Base-by-base conservation (phyloP, 1,140 invertebrate species). In the Belonocnema kinseyi region DNA sequence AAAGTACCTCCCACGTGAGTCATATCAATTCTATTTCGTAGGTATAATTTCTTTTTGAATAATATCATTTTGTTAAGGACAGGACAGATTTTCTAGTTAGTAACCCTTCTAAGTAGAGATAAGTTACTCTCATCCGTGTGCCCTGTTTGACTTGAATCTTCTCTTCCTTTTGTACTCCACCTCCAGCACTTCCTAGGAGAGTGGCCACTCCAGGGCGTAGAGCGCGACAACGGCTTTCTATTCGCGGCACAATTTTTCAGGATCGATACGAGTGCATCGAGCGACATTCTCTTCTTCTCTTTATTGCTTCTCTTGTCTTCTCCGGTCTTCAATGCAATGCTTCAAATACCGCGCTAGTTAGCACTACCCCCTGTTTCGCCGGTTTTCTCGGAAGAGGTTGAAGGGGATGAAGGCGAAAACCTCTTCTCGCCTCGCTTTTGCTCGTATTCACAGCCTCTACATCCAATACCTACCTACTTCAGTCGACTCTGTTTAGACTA, bases 221-320 rank as follows among this genome's bases (percentile, higher is more conserved):
- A 72, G 40, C 26, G 72, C 73, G 58, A 78, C 61, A 33, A 80
- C 71, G 77, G 53, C 72, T 75, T 54, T 85, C 85, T 86, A 89
- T 90, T 89, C 85, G 84, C 88, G 87, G 84, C 90, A 89, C 86
- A 89, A 87, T 90, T 90, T 76, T 88, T 79, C 73, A 87, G 80
- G 86, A 90, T 91, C 90, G 89, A 91, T 91, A 89, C 26, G 26
- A 33, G 5, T 33, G 5, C 85, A 87, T 90, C 83, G 87, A 85
- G 75, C 85, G 81, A 74, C 71, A 46, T 46, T 46, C 40, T 46
- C 40, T 46, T 46, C 40, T 46, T 46, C 40, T 46, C 40, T 46
- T 46, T 46, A 46, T 46, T 46, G 40, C 40, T 7, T 11, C 40
- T 46, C 40, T 8, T 46, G 7, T 46, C 7, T 11, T 46, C 80